Conservation (phyloP, 2,797 vertebrate species). For the Oreochromis mossambicus region DNA sequence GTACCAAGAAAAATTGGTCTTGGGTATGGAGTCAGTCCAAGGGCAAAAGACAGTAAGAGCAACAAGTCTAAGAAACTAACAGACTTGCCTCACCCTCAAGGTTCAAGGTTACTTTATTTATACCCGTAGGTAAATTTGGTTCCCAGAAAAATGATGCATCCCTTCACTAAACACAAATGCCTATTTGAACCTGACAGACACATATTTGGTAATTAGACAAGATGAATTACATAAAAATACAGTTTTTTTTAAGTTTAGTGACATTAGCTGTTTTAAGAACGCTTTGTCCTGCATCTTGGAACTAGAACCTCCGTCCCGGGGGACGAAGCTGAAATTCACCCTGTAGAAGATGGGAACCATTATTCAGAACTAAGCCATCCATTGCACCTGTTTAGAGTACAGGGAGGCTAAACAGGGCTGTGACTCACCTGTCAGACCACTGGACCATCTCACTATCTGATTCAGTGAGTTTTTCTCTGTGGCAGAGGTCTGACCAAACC, state of each 20-base stretch:
- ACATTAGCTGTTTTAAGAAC: not conserved
- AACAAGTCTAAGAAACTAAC: not conserved
- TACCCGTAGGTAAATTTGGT: not conserved
- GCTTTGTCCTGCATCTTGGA: not conserved
- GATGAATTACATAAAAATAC: not conserved
- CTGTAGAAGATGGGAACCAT: not conserved
- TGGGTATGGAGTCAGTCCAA: not conserved
- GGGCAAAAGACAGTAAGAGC: not conserved
- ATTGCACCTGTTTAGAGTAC: not conserved
- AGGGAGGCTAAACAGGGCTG: accelerated
- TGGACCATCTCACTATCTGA: not conserved
- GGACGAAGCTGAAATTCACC: not conserved
- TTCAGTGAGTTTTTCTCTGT: not conserved
- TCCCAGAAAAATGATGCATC: not conserved
- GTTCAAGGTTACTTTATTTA: not conserved
- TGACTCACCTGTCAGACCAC: not conserved
- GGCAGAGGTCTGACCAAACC: not conserved
- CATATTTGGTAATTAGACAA: not conserved
- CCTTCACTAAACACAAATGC: not conserved
- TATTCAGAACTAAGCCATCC: not conserved
- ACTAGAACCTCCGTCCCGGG: accelerated
- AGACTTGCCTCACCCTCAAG: not conserved
- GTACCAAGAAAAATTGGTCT: not conserved
- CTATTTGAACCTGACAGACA: not conserved
- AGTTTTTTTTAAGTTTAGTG: not conserved